These are phyloP conservation scores for Pammene fasciana DNA, from an alignment of 2,888 invertebrate genomes.

Conservation along the genomic window DNA sequence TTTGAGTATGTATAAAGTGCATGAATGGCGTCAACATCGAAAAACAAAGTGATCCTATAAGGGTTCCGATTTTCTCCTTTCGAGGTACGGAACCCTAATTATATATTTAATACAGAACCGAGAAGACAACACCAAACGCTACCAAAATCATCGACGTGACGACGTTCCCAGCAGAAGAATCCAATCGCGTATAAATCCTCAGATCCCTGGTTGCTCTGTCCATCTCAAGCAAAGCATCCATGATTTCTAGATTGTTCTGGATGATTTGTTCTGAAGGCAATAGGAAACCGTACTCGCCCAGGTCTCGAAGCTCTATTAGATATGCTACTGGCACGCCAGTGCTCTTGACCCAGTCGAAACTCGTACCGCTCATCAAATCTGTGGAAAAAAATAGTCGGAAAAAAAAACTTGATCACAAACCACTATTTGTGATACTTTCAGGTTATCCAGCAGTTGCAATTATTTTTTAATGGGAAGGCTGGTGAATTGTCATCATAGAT, in stretches of 20 bases:
- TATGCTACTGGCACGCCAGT: slow-evolving; percentile 78
- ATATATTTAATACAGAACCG: slow-evolving; percentile 24
- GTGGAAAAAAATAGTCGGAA: slow-evolving; percentile 21
- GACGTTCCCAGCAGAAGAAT: slow-evolving; percentile 46
- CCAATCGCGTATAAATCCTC: slow-evolving; percentile 54
- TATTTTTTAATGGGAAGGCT: too few species aligned
- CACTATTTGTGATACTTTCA: too few species aligned
- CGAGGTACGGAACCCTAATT: too few species aligned
- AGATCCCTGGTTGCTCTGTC: slow-evolving; percentile 62
- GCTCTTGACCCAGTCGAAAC: slow-evolving; percentile 84
- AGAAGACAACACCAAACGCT: slow-evolving; percentile 46
- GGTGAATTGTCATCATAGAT: too few species aligned
- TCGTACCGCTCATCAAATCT: slow-evolving; percentile 80
- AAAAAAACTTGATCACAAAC: too few species aligned
- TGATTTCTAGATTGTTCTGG: slow-evolving; percentile 83
- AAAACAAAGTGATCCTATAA: too few species aligned
- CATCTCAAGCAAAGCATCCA: slow-evolving; percentile 81
- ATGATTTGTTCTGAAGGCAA: slow-evolving; percentile 81
- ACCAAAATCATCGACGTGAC: slow-evolving; percentile 50
- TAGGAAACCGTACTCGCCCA: slow-evolving; percentile 82
- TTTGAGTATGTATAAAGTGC: too few species aligned
- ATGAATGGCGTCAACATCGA: too few species aligned
- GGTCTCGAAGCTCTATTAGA: slow-evolving; percentile 85
- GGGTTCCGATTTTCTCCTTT: too few species aligned
- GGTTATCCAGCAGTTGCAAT: too few species aligned